phyloP scores from a whole-genome alignment of 2,113 vertebrate species.

The Thunnus maccoyii region DNA sequence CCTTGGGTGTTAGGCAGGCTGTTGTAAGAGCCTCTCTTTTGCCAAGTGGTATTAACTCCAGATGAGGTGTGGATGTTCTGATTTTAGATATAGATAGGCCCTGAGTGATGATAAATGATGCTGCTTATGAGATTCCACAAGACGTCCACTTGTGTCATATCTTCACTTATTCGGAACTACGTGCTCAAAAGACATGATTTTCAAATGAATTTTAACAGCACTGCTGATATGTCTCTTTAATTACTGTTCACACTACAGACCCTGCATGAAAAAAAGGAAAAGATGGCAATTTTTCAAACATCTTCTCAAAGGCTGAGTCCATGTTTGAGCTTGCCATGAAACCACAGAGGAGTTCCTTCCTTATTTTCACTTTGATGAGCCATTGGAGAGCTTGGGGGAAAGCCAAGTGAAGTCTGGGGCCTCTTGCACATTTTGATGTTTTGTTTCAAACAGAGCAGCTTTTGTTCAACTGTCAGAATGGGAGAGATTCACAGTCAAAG shows the following conservation, averaged over 20 bases:
- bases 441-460: slow-evolving; percentile 72
- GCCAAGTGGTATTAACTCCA: slow-evolving; percentile 52
- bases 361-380: slow-evolving; percentile 75
- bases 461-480: slow-evolving; percentile 68
- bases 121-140: not conserved
- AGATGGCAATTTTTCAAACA: slow-evolving; percentile 51
- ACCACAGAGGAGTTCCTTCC: slow-evolving; percentile 66
- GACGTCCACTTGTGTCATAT: not conserved
- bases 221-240: slow-evolving; percentile 24
- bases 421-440: slow-evolving; percentile 66
- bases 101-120: not conserved
- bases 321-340: slow-evolving; percentile 70
- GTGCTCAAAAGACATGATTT: slow-evolving; percentile 9
- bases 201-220: slow-evolving; percentile 22
- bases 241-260: slow-evolving; percentile 2
- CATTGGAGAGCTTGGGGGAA: slow-evolving; percentile 63
- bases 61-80: slow-evolving; percentile 42
- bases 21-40: slow-evolving; percentile 37
- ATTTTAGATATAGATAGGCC: slow-evolving; percentile 26
- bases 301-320: slow-evolving; percentile 47
- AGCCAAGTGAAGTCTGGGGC: slow-evolving; percentile 66
- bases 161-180: not conserved
- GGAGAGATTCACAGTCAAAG: slow-evolving; percentile 46
- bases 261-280: slow-evolving; percentile 23
- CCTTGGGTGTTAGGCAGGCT: slow-evolving; percentile 33